Percentiles rank a stretch among this genome's conserved stretches.
Conservation (phyloP, 2,888 invertebrate species). For the Caenorhabditis virilis region DNA sequence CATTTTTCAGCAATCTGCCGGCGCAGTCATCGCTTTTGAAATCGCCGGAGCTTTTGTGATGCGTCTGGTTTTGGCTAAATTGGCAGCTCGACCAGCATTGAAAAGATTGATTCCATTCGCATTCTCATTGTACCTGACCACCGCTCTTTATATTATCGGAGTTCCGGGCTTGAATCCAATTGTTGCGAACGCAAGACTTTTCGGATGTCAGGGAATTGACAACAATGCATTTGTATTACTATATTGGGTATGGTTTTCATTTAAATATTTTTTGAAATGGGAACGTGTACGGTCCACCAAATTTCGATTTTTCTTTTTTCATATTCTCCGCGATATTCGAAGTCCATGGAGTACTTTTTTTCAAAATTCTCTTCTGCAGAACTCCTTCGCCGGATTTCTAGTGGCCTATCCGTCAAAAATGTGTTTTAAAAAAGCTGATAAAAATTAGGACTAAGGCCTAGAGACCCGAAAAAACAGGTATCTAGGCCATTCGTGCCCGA, state of each 20-base stretch:
- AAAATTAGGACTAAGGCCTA: no score
- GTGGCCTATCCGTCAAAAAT: no score
- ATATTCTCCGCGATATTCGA: no score
- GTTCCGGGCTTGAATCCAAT: slow-evolving; percentile 66
- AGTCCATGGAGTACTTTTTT: no score
- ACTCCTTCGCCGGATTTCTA: no score
- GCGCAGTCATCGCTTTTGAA: slow-evolving; percentile 49
- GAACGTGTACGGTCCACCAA: no score
- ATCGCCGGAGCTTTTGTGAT: slow-evolving; percentile 50
- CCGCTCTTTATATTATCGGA: slow-evolving; percentile 61
- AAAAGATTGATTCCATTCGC: slow-evolving; percentile 45
- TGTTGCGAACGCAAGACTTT: slow-evolving; percentile 57
- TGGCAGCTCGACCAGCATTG: slow-evolving; percentile 27
- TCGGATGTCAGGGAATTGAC: slow-evolving; percentile 61
- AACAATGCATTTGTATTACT: slow-evolving; percentile 57
- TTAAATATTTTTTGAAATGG: not conserved
- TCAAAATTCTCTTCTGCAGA: no score
- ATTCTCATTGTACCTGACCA: slow-evolving; percentile 45
- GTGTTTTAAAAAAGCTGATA: no score
- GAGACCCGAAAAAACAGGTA: no score
- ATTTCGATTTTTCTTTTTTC: no score
- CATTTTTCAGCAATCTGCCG: slow-evolving; percentile 36
- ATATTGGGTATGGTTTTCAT: slow-evolving; percentile 50
- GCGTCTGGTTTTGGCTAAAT: slow-evolving; percentile 37
- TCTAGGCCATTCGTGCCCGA: no score